Percentiles rank a stretch among this genome's conserved stretches.
Evolutionary conservation across 2,797 vertebrate genomes (phyloP).

Genomic region (Harpagifer antarcticus): DNA sequence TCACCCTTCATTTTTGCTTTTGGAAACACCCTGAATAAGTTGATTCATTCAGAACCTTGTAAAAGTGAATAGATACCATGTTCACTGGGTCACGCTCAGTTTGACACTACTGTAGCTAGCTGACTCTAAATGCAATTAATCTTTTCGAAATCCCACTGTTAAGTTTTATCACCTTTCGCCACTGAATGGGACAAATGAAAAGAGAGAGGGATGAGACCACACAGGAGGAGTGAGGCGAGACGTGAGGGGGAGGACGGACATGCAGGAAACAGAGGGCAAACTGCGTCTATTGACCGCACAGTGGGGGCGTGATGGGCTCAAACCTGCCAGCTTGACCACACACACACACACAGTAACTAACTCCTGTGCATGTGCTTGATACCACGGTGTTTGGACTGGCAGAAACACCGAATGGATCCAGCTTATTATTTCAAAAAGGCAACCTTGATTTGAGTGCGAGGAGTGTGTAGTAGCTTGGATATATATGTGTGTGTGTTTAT

Average conservation of each 20-base stretch:
- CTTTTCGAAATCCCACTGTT: slow-evolving; percentile 50
- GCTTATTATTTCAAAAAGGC: slow-evolving; percentile 74
- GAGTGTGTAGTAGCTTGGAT: slow-evolving; percentile 20
- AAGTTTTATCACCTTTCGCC: slow-evolving; percentile 49
- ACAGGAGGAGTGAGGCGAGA: slow-evolving; percentile 65
- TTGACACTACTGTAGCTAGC: slow-evolving; percentile 29
- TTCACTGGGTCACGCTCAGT: slow-evolving; percentile 30
- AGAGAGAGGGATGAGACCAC: slow-evolving; percentile 62
- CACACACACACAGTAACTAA: slow-evolving; percentile 26
- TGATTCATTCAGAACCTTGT: slow-evolving; percentile 39
- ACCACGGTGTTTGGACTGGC: slow-evolving; percentile 75
- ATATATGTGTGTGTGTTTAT: slow-evolving; percentile 25
- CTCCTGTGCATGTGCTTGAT: slow-evolving; percentile 53
- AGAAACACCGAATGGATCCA: slow-evolving; percentile 52
- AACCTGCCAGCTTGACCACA: slow-evolving; percentile 47
- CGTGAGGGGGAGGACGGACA: slow-evolving; percentile 62
- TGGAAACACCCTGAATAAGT: slow-evolving; percentile 26
- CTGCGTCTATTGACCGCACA: slow-evolving; percentile 73
- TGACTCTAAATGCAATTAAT: slow-evolving; percentile 44
- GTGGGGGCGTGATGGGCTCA: slow-evolving; percentile 57
- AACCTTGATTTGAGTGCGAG: slow-evolving; percentile 63
- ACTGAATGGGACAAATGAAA: slow-evolving; percentile 27
- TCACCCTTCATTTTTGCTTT: slow-evolving; percentile 20
- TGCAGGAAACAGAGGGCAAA: slow-evolving; percentile 66
- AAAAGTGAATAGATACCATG: slow-evolving; percentile 59